These are phyloP conservation scores for Panthera leo DNA, from an alignment of 2,113 vertebrate species.

Conservation along the genomic window DNA sequence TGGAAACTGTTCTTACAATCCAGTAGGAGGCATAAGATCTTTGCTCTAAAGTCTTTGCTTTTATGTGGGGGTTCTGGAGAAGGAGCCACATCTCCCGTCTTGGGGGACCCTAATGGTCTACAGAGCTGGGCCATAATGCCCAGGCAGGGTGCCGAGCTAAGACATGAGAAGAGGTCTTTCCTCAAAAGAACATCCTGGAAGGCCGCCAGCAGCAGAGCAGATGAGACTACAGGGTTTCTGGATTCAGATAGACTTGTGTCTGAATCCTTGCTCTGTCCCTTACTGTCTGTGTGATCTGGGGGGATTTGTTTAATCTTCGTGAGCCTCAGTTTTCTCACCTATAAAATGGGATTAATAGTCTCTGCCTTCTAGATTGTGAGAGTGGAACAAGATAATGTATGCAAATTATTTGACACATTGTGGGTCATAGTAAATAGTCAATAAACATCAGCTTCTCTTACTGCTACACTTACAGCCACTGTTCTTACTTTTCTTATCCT, in stretches of 20 bases:
- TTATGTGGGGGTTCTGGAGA: neutral
- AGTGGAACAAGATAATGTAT: neutral
- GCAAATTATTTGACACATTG: neutral
- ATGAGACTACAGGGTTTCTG: neutral
- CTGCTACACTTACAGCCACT: fast-evolving
- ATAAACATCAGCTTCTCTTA: fast-evolving
- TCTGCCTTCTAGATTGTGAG: neutral
- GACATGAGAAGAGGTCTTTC: neutral
- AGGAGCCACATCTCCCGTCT: neutral
- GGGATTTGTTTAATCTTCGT: neutral
- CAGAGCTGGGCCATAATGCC: neutral
- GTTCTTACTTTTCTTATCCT: neutral
- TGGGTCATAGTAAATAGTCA: neutral
- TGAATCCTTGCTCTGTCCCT: neutral
- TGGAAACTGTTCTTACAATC: neutral
- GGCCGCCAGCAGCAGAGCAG: neutral
- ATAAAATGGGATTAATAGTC: neutral
- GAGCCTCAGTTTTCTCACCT: neutral
- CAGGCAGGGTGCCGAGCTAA: neutral
- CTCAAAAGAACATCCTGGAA: neutral
- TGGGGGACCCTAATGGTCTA: neutral
- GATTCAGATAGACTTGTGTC: neutral
- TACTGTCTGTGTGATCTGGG: neutral
- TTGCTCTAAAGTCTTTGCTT: neutral
- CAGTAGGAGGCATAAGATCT: neutral